Evolutionary conservation across 2,113 vertebrate genomes (phyloP).

Genomic region (Callipepla californica): DNA sequence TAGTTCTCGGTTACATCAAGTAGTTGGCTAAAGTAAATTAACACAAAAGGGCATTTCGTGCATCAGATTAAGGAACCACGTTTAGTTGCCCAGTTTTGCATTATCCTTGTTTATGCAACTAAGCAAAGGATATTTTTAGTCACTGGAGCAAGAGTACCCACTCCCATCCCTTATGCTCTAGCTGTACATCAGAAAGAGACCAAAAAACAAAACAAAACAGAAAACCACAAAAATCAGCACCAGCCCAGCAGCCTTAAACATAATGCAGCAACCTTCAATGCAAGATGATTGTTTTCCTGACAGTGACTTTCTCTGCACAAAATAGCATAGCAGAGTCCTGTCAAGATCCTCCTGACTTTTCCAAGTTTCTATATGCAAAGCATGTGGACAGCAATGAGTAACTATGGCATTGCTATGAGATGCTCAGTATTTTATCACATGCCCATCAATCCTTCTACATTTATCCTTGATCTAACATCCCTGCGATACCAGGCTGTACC

Average conservation of each 20-base stretch:
- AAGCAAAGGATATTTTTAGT: neutral
- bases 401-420: neutral
- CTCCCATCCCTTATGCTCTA: neutral
- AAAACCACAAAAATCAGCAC: neutral
- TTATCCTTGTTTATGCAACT: neutral
- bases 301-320: neutral
- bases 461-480: neutral
- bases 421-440: accelerated
- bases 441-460: neutral
- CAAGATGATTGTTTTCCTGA: neutral
- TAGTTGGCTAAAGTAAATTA: neutral
- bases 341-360: neutral
- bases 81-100: neutral
- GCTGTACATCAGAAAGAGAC: neutral
- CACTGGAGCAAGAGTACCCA: neutral
- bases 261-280: neutral
- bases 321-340: neutral
- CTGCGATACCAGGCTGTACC: neutral
- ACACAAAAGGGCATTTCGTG: neutral
- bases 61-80: neutral
- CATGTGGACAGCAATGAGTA: neutral
- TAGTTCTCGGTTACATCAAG: neutral
- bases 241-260: neutral
- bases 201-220: too few relatives aligned
- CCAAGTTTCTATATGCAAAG: neutral